Evolutionary conservation across 2,797 vertebrate species (phyloP).

Genomic region (Tapera naevia): DNA sequence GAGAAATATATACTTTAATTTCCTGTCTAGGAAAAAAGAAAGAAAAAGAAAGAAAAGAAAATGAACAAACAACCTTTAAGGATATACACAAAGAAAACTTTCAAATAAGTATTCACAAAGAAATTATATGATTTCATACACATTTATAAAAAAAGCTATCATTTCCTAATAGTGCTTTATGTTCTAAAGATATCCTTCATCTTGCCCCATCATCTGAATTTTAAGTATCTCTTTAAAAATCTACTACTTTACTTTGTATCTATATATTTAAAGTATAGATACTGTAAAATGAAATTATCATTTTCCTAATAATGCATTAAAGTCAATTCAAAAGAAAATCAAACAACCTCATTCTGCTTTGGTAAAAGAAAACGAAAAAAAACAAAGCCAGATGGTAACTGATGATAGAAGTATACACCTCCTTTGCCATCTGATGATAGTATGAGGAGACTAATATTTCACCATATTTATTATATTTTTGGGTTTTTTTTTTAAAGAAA

Average conservation of each 20-base stretch:
- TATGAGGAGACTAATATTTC: slow-evolving; percentile 59
- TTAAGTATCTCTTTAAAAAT: not conserved
- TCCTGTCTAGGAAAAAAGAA: not conserved
- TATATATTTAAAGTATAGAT: not conserved
- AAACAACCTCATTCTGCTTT: not conserved
- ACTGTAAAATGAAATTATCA: not conserved
- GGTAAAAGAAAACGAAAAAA: not conserved
- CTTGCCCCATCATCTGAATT: not conserved
- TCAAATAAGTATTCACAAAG: not conserved
- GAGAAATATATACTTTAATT: not conserved
- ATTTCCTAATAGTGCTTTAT: not conserved
- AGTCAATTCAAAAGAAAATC: slow-evolving; percentile 17
- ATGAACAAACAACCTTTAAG: not conserved
- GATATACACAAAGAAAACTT: not conserved
- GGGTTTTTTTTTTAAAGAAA: not conserved
- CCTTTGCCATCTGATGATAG: not conserved
- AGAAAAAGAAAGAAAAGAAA: not conserved
- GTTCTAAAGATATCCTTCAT: not conserved
- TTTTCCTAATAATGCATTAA: not conserved
- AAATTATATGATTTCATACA: not conserved
- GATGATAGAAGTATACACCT: not conserved
- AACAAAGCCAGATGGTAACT: not conserved
- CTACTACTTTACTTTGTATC: not conserved
- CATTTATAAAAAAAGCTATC: not conserved
- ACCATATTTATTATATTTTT: slow-evolving; percentile 56